Evolutionary conservation across 1,140 invertebrate genomes (phyloP).

Genomic region (Eupeodes corollae): DNA sequence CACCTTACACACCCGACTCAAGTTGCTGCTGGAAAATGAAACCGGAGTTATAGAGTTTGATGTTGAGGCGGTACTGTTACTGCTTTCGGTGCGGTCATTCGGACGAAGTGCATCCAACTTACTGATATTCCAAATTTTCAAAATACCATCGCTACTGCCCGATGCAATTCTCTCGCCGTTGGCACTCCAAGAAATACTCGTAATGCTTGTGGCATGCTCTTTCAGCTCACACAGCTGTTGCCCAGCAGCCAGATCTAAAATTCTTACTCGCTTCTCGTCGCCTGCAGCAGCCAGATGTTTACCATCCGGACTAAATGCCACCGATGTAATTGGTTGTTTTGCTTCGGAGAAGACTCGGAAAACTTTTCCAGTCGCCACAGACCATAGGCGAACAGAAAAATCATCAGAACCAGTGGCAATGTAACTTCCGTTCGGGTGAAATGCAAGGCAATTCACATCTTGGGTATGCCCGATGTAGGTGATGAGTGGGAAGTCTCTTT

Average conservation of each 20-base stretch:
- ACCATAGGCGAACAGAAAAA: constrained; percentile 65
- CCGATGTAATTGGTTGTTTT: constrained; percentile 54
- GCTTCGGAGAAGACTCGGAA: constrained; percentile 71
- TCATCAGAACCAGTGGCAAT: constrained; percentile 68
- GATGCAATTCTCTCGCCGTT: constrained; percentile 60
- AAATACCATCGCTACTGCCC: constrained; percentile 62
- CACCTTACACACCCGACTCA: no score
- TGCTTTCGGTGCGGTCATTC: no score
- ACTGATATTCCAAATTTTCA: constrained; percentile 56
- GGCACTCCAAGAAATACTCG: constrained; percentile 52
- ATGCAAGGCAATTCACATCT: constrained; percentile 62
- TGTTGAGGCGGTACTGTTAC: no score
- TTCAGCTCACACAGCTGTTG: constrained; percentile 55
- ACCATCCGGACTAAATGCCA: constrained; percentile 73
- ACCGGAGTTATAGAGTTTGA: no score
- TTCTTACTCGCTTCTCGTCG: constrained; percentile 47
- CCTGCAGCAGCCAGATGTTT: constrained; percentile 65
- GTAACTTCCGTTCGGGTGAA: constrained; percentile 74
- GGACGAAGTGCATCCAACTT: constrained; percentile 8
- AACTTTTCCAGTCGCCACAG: constrained; percentile 47
- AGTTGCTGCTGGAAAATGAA: no score
- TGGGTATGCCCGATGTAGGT: constrained; percentile 72
- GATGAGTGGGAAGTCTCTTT: constrained; percentile 63
- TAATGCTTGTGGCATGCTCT: constrained; percentile 64
- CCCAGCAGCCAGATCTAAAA: constrained; percentile 46